Conservation (phyloP, 2,113 vertebrate species). For the Pterocles orientalis region DNA sequence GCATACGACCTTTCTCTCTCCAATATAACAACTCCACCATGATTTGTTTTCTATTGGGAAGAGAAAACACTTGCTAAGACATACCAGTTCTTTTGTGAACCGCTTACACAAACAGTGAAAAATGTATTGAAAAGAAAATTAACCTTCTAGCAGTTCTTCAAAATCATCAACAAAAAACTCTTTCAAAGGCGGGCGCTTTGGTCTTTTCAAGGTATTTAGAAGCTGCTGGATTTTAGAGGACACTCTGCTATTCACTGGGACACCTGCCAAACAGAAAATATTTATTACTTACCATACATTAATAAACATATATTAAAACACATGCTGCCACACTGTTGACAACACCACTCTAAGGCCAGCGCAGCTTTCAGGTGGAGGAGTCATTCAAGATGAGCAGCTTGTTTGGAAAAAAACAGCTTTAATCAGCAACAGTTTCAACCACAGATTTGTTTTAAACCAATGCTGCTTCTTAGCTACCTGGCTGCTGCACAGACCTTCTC, state of each 20-base stretch:
- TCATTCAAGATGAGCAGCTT: neutral
- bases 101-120: neutral
- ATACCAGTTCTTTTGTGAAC: neutral
- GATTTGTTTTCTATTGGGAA: neutral
- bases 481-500: neutral
- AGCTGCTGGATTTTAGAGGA: slow-evolving; percentile 98
- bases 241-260: slow-evolving; percentile 94
- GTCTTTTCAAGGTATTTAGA: slow-evolving; percentile 94
- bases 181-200: slow-evolving; percentile 91
- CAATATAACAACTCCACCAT: neutral
- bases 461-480: neutral
- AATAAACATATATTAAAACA: neutral
- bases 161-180: slow-evolving; percentile 97
- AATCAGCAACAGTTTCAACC: neutral
- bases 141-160: slow-evolving; percentile 94
- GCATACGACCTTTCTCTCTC: neutral
- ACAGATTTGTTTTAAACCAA: neutral
- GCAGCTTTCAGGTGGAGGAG: neutral
- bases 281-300: neutral
- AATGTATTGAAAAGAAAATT: neutral
- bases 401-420: neutral
- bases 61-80: neutral
- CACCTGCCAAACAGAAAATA: slow-evolving; percentile 75
- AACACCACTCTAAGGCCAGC: neutral
- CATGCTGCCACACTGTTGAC: neutral